A percentile compares a stretch with the other conserved stretches of the same genome.
Conservation (phyloP, 2,113 vertebrate species). For the Saccopteryx leptura region DNA sequence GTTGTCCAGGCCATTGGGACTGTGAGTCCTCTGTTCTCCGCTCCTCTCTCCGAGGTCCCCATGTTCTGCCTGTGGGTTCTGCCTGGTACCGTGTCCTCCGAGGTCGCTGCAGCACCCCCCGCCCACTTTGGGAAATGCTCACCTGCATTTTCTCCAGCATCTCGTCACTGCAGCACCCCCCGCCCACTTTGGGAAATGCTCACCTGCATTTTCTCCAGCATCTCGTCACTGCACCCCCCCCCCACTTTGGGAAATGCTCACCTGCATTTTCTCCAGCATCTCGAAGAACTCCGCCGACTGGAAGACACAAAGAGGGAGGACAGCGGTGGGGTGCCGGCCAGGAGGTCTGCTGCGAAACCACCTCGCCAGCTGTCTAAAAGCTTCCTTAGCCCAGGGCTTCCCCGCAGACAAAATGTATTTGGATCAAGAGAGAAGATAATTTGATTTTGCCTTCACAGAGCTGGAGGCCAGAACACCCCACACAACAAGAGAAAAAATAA, state of each 20-base stretch:
- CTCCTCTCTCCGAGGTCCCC: not conserved
- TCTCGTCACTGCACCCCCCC: not conserved
- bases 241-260: slow-evolving; percentile 79
- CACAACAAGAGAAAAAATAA: not conserved
- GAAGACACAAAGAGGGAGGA: slow-evolving; percentile 80
- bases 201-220: too few relatives aligned
- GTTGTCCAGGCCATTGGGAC: not conserved
- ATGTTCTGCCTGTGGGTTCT: not conserved
- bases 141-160: slow-evolving; percentile 92
- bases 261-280: slow-evolving; percentile 96
- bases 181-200: slow-evolving; percentile 43
- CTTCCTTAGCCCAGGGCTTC: not conserved
- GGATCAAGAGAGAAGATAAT: slow-evolving; percentile 70
- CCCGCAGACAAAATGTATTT: slow-evolving; percentile 46
- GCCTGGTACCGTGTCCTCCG: not conserved
- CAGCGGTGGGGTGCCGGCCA: not conserved
- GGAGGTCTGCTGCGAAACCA: not conserved
- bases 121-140: slow-evolving; percentile 53
- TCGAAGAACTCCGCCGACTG: slow-evolving; percentile 97
- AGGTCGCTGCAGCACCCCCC: not conserved
- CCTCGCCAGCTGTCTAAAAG: not conserved
- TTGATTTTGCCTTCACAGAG: slow-evolving; percentile 63
- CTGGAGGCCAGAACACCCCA: slow-evolving; percentile 46
- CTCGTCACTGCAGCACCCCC: not conserved
- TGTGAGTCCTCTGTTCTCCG: not conserved